A percentile compares a stretch with the other conserved stretches of the same genome.
These are phyloP conservation scores for Myotis daubentonii DNA, from an alignment of 2,797 vertebrate genomes.

Conservation along the genomic window DNA sequence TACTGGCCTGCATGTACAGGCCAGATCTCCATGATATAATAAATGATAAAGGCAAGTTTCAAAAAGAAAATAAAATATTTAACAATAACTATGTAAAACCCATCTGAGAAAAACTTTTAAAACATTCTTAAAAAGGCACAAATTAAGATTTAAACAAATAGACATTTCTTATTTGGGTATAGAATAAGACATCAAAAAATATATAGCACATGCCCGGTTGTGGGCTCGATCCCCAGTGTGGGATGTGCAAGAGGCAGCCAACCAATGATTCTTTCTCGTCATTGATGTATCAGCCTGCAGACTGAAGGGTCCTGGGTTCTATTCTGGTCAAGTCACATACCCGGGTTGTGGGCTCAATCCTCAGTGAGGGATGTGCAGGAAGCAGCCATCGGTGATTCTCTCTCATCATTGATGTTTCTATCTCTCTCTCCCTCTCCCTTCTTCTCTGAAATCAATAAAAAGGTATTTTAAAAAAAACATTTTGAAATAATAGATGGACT, in stretches of 20 bases:
- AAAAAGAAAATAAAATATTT: slow-evolving; percentile 17
- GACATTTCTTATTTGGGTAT: background rate
- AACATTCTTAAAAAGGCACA: background rate
- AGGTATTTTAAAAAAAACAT: background rate
- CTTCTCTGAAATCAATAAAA: background rate
- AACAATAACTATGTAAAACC: background rate
- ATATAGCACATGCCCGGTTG: background rate
- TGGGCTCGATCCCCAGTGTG: no score
- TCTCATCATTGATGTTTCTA: background rate
- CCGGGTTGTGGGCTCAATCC: background rate
- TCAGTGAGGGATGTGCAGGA: background rate
- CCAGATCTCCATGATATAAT: background rate
- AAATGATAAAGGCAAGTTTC: background rate
- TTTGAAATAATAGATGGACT: background rate
- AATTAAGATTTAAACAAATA: background rate
- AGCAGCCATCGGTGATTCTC: background rate
- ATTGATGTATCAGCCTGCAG: background rate
- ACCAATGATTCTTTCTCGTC: no score
- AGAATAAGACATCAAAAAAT: background rate
- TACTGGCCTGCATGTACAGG: background rate
- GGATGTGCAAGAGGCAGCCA: no score
- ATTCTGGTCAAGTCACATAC: background rate
- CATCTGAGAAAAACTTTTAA: slow-evolving; percentile 38
- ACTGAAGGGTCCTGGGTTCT: background rate
- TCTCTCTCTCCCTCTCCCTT: background rate